Evolutionary conservation across 2,888 invertebrate genomes (phyloP).

Genomic region (Erebia epiphron): DNA sequence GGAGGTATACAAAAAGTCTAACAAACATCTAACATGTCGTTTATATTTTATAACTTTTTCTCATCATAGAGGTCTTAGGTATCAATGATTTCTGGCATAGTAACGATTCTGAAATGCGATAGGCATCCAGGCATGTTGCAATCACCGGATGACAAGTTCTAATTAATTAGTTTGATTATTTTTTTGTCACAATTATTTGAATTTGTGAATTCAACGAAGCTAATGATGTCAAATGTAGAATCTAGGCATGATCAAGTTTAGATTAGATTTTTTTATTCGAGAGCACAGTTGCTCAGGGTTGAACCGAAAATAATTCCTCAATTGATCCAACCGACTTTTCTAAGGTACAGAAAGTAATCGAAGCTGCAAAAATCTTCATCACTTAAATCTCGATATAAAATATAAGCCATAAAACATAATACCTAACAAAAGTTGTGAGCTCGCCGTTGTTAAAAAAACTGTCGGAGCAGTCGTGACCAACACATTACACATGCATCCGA

Average conservation of each 20-base stretch:
- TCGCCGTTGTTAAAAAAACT: constrained; percentile 25
- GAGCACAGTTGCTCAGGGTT: not conserved
- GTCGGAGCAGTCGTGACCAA: constrained; percentile 37
- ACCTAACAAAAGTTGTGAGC: constrained; percentile 3
- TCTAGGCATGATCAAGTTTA: not conserved
- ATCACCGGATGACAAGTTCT: constrained; percentile 11
- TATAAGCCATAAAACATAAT: not conserved
- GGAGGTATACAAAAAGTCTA: constrained; percentile 37
- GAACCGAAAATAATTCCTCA: not conserved
- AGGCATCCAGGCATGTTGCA: constrained; percentile 5
- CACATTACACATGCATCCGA: constrained; percentile 32
- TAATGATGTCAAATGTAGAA: not conserved
- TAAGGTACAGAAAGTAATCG: not conserved
- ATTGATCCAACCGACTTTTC: not conserved
- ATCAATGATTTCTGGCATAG: constrained; percentile 1
- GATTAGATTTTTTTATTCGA: not conserved
- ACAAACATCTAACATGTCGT: constrained; percentile 19
- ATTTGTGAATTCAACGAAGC: not conserved
- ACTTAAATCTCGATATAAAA: not conserved
- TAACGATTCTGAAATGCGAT: constrained; percentile 19
- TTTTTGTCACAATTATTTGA: constrained; percentile 1
- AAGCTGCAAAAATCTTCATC: not conserved
- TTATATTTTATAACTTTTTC: constrained; percentile 24
- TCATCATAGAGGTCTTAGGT: constrained; percentile 8
- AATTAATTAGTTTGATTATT: constrained; percentile 2